A percentile compares a stretch with the other conserved stretches of the same genome.
These are phyloP conservation scores for Catagonus wagneri DNA, from an alignment of 2,113 vertebrate species.

Conservation along the genomic window DNA sequence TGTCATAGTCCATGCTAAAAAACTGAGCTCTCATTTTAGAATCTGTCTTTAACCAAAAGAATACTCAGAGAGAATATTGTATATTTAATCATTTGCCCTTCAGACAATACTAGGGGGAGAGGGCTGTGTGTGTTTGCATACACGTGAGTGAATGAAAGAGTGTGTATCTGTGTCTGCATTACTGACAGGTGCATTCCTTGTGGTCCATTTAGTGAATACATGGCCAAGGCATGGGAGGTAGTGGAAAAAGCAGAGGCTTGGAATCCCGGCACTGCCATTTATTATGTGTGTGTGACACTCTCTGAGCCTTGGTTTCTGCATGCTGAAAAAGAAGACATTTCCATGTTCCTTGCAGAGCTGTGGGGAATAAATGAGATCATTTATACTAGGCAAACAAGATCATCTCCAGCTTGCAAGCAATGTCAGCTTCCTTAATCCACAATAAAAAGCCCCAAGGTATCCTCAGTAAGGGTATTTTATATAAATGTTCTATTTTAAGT, in stretches of 20 bases:
- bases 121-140: not conserved
- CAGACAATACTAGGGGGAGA: not conserved
- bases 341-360: not conserved
- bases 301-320: not conserved
- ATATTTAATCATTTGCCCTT: not conserved
- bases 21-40: not conserved
- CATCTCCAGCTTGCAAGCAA: not conserved
- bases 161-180: not conserved
- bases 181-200: not conserved
- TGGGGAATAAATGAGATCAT: not conserved
- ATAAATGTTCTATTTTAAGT: slow-evolving; percentile 37
- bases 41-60: not conserved
- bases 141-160: rapidly evolving
- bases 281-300: too few relatives aligned
- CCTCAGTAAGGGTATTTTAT: not conserved
- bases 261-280: not conserved
- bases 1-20: not conserved
- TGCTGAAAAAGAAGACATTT: not conserved
- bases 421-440: not conserved
- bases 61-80: not conserved
- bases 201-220: not conserved
- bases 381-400: not conserved
- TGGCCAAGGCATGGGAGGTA: rapidly evolving
- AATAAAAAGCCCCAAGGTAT: not conserved
- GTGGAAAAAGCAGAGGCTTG: not conserved